These are phyloP conservation scores for Vesta saturnalis DNA, from an alignment of 2,888 invertebrate species.

Conservation along the genomic window DNA sequence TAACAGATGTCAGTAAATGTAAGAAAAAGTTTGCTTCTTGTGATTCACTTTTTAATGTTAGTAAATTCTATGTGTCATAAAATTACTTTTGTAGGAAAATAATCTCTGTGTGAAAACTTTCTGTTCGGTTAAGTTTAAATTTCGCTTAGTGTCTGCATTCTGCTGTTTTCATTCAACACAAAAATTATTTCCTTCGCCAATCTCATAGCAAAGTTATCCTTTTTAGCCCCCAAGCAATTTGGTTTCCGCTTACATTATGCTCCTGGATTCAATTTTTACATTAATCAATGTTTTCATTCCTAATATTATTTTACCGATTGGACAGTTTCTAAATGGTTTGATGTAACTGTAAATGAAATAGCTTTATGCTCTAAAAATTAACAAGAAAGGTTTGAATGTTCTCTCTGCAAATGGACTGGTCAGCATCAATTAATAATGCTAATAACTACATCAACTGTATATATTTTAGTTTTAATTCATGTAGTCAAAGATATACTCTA, in stretches of 20 bases:
- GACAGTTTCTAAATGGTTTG: too few relatives aligned
- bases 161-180: constrained; percentile 17
- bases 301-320: constrained; percentile 6
- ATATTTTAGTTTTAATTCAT: too few relatives aligned
- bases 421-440: too few relatives aligned
- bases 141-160: constrained; percentile 11
- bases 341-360: too few relatives aligned
- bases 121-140: constrained; percentile 18
- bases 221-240: constrained; percentile 14
- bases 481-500: too few relatives aligned
- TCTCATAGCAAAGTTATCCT: constrained; percentile 15
- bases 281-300: constrained; percentile 6
- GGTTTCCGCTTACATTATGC: constrained; percentile 19
- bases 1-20: constrained; percentile 20
- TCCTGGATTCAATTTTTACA: constrained; percentile 5
- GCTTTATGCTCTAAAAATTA: too few relatives aligned
- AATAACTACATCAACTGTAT: too few relatives aligned
- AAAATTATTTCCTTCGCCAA: constrained; percentile 24
- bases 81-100: constrained; percentile 23
- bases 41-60: constrained; percentile 18
- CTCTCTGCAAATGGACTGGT: too few relatives aligned
- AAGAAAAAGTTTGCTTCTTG: constrained; percentile 18
- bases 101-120: constrained; percentile 27
- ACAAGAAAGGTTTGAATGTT: too few relatives aligned
- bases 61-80: constrained; percentile 25